Evolutionary conservation across 2,797 vertebrate genomes (phyloP).

Genomic region (Micromesistius poutassou): DNA sequence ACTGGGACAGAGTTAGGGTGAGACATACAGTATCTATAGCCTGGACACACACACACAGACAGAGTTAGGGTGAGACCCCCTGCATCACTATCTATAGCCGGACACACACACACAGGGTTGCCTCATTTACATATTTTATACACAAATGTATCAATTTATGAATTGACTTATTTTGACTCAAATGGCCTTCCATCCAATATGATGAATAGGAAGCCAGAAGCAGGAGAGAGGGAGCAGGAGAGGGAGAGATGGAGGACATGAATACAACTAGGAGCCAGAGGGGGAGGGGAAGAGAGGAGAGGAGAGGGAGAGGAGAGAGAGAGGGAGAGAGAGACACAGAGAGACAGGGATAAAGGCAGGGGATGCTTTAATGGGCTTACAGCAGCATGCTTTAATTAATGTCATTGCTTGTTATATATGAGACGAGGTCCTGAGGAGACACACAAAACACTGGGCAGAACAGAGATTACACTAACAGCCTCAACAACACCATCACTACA

Average conservation of each 20-base stretch:
- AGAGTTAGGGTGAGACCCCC: too few species aligned
- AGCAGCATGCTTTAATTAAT: slow-evolving; percentile 57
- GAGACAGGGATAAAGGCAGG: background rate
- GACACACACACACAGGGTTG: too few species aligned
- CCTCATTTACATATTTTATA: too few species aligned
- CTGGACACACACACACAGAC: too few species aligned
- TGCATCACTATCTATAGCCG: too few species aligned
- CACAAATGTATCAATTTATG: too few species aligned
- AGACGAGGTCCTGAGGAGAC: slow-evolving; percentile 57
- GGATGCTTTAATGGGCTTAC: slow-evolving; percentile 53
- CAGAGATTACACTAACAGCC: background rate
- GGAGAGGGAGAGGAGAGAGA: background rate
- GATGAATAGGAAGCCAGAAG: too few species aligned
- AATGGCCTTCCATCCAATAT: too few species aligned
- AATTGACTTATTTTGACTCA: too few species aligned
- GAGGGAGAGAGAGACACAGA: background rate
- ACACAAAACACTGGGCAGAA: background rate
- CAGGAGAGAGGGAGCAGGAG: background rate
- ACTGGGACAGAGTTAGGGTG: too few species aligned
- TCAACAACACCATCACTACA: background rate
- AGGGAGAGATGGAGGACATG: background rate
- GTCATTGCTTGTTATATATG: slow-evolving; percentile 48
- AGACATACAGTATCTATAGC: too few species aligned
- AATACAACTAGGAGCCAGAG: background rate
- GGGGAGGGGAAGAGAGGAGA: background rate